Evolutionary conservation across 2,113 vertebrate species (phyloP).

Genomic region (Crotalus helleri): DNA sequence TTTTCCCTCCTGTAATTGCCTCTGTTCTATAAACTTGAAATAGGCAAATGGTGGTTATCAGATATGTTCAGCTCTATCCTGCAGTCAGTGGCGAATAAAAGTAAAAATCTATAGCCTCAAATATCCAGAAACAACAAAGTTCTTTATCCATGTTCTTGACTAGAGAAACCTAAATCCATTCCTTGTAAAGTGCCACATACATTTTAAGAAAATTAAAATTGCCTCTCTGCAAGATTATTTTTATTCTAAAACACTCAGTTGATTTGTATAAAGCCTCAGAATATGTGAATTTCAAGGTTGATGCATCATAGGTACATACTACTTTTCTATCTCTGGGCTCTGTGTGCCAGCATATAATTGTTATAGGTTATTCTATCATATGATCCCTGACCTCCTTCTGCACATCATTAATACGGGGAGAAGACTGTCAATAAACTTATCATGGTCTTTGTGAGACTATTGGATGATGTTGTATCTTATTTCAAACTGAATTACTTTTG

Average conservation of each 20-base stretch:
- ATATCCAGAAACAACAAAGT: neutral
- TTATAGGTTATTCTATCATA: neutral
- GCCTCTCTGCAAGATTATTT: neutral
- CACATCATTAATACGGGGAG: neutral
- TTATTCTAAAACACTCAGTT: neutral
- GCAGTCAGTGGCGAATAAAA: neutral
- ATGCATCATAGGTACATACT: no score
- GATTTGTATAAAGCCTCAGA: neutral
- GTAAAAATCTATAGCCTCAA: neutral
- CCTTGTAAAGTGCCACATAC: neutral
- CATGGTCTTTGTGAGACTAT: neutral
- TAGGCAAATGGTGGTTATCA: neutral
- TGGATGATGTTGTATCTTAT: neutral
- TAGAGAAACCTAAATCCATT: neutral
- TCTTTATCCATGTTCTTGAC: neutral
- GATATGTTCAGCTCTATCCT: neutral
- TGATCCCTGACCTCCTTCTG: neutral
- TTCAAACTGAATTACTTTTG: neutral
- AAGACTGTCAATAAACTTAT: neutral
- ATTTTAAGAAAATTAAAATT: neutral
- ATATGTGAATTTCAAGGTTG: neutral
- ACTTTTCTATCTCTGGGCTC: neutral
- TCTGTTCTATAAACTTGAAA: neutral
- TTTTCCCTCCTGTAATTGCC: neutral
- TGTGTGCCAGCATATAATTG: no score